A percentile compares a stretch with the other conserved stretches of the same genome.
phyloP scores from a whole-genome alignment of 2,797 vertebrate species.

The Gymnothorax reevesii region DNA sequence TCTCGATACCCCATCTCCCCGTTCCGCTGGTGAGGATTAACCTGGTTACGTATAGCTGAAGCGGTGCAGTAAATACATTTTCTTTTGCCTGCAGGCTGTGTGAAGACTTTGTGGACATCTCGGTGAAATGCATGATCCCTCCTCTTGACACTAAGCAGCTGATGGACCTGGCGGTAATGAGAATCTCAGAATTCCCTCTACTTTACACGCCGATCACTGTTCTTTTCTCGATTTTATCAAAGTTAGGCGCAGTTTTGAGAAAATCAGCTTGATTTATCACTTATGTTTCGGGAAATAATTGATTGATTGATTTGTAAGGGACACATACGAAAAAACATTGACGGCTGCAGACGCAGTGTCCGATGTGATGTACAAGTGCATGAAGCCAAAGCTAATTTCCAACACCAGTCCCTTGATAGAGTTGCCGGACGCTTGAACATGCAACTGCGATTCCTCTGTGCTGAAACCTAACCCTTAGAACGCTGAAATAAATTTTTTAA shows the following conservation, averaged over 20 bases:
- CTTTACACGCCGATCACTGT: background rate
- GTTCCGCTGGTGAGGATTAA: background rate
- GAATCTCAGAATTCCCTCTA: no score
- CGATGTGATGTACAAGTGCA: no score
- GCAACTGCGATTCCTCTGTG: no score
- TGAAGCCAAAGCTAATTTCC: background rate
- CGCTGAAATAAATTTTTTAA: no score
- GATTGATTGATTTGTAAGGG: no score
- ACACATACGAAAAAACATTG: no score
- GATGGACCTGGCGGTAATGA: conserved; percentile 82
- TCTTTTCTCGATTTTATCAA: background rate
- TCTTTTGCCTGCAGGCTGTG: conserved; percentile 74
- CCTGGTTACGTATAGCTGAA: background rate
- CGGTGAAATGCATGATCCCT: conserved; percentile 78
- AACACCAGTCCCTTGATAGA: no score
- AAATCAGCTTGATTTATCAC: no score
- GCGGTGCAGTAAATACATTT: conserved; percentile 8
- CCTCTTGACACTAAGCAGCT: conserved; percentile 82
- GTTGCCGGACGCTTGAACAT: no score
- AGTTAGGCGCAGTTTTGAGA: no score
- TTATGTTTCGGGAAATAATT: background rate
- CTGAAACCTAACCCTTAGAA: no score
- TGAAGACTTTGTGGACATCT: conserved; percentile 81
- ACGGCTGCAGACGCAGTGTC: no score
- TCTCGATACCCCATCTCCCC: background rate